These are phyloP conservation scores for Chrosomus eos DNA, from an alignment of 2,797 vertebrate species.

Conservation along the genomic window DNA sequence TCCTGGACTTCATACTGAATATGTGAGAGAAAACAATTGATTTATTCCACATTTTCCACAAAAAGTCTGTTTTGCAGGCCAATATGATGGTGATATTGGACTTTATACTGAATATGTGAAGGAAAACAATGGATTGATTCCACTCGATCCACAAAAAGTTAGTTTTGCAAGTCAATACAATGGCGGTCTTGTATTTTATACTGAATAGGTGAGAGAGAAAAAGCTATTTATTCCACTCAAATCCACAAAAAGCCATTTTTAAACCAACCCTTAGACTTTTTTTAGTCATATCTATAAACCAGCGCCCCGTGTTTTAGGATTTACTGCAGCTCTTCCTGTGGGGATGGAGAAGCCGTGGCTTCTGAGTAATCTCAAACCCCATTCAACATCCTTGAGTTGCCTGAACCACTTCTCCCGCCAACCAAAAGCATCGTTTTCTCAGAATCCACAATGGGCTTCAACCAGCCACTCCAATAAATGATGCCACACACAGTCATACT, in stretches of 20 bases:
- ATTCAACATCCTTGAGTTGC: slow-evolving; percentile 65
- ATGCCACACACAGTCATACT: slow-evolving; percentile 64
- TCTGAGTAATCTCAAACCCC: slow-evolving; percentile 23
- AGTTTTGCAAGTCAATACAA: neutral
- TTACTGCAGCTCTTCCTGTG: neutral
- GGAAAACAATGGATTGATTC: neutral
- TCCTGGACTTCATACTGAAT: neutral
- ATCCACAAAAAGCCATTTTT: slow-evolving; percentile 7
- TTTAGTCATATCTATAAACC: neutral
- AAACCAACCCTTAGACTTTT: neutral
- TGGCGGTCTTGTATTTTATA: neutral
- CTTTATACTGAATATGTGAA: neutral
- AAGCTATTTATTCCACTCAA: neutral
- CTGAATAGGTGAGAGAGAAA: neutral
- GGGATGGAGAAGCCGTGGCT: neutral
- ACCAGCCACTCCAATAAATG: slow-evolving; percentile 57
- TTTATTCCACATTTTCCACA: neutral
- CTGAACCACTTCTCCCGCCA: slow-evolving; percentile 57
- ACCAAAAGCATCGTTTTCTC: slow-evolving; percentile 60
- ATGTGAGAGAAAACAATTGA: neutral
- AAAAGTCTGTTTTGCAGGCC: neutral
- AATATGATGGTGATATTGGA: neutral
- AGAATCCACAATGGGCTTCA: slow-evolving; percentile 61
- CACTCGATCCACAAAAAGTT: neutral
- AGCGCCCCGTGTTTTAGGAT: neutral